A percentile compares a stretch with the other conserved stretches of the same genome.
Conservation (phyloP, 2,113 vertebrate species). For the Kryptolebias marmoratus region DNA sequence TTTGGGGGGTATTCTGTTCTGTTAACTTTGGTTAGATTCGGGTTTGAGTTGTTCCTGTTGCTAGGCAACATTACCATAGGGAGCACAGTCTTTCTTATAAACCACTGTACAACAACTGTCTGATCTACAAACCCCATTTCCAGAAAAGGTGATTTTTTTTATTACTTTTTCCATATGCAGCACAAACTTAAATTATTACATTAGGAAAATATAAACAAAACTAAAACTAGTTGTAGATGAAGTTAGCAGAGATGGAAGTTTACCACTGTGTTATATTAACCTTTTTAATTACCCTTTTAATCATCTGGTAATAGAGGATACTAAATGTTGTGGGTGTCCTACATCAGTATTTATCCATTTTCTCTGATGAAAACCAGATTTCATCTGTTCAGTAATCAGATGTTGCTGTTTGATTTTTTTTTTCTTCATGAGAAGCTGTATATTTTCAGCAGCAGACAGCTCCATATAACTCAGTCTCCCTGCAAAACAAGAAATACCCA, state of each 20-base stretch:
- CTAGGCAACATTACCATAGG: neutral
- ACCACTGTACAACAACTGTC: neutral
- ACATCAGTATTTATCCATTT: neutral
- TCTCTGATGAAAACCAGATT: neutral
- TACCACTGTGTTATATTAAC: no score
- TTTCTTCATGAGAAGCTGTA: neutral
- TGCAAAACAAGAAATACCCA: neutral
- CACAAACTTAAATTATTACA: neutral
- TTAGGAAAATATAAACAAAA: neutral
- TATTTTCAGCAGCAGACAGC: neutral
- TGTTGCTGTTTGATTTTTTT: neutral
- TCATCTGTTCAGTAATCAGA: neutral
- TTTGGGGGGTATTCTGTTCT: neutral
- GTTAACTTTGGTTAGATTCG: neutral
- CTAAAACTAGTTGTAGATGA: neutral
- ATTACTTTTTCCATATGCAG: neutral
- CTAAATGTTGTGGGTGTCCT: neutral
- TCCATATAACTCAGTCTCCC: neutral
- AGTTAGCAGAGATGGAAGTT: no score
- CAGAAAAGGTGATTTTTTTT: neutral
- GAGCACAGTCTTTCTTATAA: neutral
- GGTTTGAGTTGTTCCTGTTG: neutral
- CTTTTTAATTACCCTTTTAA: neutral
- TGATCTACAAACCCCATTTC: neutral
- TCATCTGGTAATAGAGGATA: neutral